phyloP scores from a whole-genome alignment of 2,113 vertebrate species.

The Gasterosteus nipponicus region DNA sequence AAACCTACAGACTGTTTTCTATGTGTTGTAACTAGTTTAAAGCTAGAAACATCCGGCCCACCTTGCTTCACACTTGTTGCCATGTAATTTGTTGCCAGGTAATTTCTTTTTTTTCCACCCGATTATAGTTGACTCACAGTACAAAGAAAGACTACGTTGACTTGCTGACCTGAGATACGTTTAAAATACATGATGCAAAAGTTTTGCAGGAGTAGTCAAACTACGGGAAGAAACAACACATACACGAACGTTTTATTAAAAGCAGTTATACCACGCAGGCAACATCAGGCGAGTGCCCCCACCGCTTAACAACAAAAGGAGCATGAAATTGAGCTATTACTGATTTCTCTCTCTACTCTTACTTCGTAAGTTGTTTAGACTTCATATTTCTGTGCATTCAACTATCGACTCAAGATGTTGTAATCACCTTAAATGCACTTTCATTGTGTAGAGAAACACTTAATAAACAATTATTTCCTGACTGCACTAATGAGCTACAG shows the following conservation, averaged over 20 bases:
- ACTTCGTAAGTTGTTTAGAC: constrained; percentile 5
- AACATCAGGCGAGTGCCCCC: neutral
- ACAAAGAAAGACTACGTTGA: constrained; percentile 24
- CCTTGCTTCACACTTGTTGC: constrained; percentile 14
- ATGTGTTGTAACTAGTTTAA: neutral
- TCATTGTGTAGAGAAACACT: constrained; percentile 31
- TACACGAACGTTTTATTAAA: constrained; percentile 14
- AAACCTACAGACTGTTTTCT: neutral
- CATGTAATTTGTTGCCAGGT: constrained; percentile 31
- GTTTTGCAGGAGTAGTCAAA: constrained; percentile 30
- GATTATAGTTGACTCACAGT: constrained; percentile 33
- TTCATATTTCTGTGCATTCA: constrained; percentile 2
- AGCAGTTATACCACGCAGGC: constrained; percentile 11
- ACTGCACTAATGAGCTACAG: constrained; percentile 35
- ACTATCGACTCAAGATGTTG: constrained; percentile 8
- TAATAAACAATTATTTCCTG: constrained; percentile 27
- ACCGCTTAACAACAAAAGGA: constrained; percentile 18
- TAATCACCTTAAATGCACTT: constrained; percentile 39
- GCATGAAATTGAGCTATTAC: constrained; percentile 26
- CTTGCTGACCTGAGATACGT: constrained; percentile 38
- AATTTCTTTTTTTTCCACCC: constrained; percentile 23
- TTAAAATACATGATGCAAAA: constrained; percentile 25
- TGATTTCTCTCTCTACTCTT: neutral
- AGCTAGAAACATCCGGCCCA: constrained; percentile 24
- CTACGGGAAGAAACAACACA: constrained; percentile 32